These are phyloP conservation scores for Falco punctatus DNA, from an alignment of 2,113 vertebrate genomes.

Conservation along the genomic window DNA sequence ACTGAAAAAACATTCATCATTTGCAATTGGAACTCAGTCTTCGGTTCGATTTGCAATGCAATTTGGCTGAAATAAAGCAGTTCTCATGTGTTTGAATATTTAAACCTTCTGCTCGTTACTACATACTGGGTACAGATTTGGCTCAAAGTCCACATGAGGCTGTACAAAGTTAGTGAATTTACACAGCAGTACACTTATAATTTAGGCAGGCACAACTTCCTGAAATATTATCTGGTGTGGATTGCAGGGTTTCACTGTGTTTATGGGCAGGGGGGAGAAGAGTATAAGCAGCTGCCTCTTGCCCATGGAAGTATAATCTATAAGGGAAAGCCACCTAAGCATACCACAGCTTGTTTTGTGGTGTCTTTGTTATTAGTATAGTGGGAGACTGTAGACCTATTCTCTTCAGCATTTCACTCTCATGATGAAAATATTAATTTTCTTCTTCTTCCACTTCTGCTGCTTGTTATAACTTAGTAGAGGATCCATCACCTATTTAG, in stretches of 20 bases:
- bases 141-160: neutral
- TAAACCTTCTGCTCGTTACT: neutral
- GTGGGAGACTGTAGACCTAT: neutral
- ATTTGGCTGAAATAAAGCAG: neutral
- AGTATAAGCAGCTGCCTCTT: neutral
- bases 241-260: neutral
- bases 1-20: neutral
- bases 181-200: neutral
- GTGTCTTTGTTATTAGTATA: neutral
- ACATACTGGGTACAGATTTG: neutral
- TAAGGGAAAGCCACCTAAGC: neutral
- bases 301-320: neutral
- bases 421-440: neutral
- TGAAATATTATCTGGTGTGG: neutral
- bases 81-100: neutral
- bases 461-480: neutral
- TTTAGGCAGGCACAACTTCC: neutral
- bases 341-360: neutral
- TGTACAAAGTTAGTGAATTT: neutral
- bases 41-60: neutral
- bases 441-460: neutral
- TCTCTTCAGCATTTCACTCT: neutral
- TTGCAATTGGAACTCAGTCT: neutral
- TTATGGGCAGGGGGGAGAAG: neutral
- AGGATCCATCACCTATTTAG: neutral